Evolutionary conservation across 2,113 vertebrate genomes (phyloP).

Genomic region (Myiozetetes cayanensis): DNA sequence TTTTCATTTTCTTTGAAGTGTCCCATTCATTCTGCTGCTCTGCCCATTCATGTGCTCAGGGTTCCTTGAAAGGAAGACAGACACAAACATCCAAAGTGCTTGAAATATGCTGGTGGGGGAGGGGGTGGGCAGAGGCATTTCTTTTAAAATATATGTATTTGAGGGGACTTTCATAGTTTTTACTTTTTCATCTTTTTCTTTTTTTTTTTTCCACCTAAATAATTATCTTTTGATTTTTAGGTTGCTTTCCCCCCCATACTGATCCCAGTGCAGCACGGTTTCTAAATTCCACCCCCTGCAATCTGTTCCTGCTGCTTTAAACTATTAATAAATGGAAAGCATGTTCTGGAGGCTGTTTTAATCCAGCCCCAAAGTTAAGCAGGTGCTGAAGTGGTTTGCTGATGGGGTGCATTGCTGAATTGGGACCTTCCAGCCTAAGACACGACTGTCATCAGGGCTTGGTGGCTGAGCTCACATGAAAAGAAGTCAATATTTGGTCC

Average conservation of each 20-base stretch:
- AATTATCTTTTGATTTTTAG: background rate
- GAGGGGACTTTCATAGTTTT: background rate
- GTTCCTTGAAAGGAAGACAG: constrained; percentile 58
- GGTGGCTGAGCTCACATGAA: rapidly evolving
- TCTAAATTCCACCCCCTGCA: background rate
- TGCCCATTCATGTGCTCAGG: constrained; percentile 50
- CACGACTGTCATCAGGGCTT: background rate
- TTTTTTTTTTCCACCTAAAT: background rate
- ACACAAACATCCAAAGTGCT: constrained; percentile 52
- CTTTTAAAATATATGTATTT: constrained; percentile 31
- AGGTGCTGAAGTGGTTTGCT: constrained; percentile 39
- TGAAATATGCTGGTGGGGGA: constrained; percentile 22
- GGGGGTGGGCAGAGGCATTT: background rate
- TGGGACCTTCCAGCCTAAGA: background rate
- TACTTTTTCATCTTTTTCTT: background rate
- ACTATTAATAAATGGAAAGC: constrained; percentile 44
- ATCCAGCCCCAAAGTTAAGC: constrained; percentile 23
- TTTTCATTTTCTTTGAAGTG: constrained; percentile 76
- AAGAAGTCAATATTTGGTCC: background rate
- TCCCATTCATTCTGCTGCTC: constrained; percentile 68
- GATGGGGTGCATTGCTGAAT: background rate
- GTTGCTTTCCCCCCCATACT: background rate
- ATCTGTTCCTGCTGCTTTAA: background rate
- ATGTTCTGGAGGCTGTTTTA: background rate
- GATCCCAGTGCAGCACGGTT: background rate